Conservation (phyloP, 1,140 invertebrate genomes). For the Dinoponera quadriceps region DNA sequence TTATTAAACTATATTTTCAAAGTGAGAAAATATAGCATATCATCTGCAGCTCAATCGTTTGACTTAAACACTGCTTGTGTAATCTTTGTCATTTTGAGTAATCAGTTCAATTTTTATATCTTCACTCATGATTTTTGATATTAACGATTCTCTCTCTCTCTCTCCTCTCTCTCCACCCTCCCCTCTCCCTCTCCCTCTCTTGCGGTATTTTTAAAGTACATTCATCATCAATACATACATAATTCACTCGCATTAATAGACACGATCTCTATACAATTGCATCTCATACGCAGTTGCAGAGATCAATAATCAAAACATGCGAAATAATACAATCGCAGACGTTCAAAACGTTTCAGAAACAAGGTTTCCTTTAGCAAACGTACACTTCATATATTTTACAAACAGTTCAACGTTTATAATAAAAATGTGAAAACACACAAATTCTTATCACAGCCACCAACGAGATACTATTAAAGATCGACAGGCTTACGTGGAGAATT, state of each 20-base stretch:
- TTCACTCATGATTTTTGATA: background rate
- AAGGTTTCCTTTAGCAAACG: constrained; percentile 18
- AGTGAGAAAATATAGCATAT: constrained; percentile 26
- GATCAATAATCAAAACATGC: background rate
- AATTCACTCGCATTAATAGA: constrained; percentile 4
- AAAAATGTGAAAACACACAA: constrained; percentile 12
- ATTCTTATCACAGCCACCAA: background rate
- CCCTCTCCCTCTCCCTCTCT: too few species aligned
- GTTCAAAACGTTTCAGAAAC: background rate
- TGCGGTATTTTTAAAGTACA: too few species aligned
- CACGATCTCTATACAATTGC: background rate
- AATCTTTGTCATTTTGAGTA: constrained; percentile 15
- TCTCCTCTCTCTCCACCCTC: too few species aligned
- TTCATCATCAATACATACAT: too few species aligned
- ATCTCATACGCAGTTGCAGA: constrained; percentile 15
- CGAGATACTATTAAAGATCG: constrained; percentile 16
- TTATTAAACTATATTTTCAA: constrained; percentile 27
- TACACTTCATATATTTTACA: constrained; percentile 25
- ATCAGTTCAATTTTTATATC: background rate
- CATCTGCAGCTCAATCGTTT: constrained; percentile 12
- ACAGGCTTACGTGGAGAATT: background rate
- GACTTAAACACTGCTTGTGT: background rate
- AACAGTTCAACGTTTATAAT: constrained; percentile 28
- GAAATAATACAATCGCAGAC: too few species aligned
- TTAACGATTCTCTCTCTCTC: too few species aligned